Evolutionary conservation across 1,140 invertebrate genomes (phyloP), one percentile per base, ranked within the genome.

Genomic region (Tigriopus japonicus): DNA sequence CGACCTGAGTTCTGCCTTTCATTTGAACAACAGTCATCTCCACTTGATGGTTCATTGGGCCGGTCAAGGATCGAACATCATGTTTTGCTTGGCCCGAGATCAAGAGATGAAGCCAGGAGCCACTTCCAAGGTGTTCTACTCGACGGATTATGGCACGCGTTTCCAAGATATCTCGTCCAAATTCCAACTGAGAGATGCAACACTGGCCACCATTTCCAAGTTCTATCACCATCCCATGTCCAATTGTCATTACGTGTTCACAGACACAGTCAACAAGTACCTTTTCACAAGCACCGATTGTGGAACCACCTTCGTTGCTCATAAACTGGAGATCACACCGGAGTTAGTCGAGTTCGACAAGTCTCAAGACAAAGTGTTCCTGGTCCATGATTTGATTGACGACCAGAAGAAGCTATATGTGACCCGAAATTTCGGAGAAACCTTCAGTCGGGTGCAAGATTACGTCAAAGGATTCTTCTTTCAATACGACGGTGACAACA

Each of bases 401-500:
- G n/a, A 49, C 3, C 81, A 90, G 69, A 83, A 84, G 66, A 76
- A 81, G 59, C 73, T 91, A 9, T 91, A 83, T 68, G 80, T 82
- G 28, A 88, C 87, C 0, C 73, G 68, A 19, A 77, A 92, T 69
- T 81, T 81, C 74, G 86, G 85, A 0, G 69, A 71, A 45, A 79
- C 72, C 12, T 82, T 91, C 63, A 71, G 70, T 35, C 73, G 72
- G 54, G 74, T 85, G 45, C 78, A 85, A 63, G 74, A 77, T 52
- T 81, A 75, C 68, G 86, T 92, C 0, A 86, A 87, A 69, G 75
- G 81, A 0, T 85, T 85, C 68, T 80, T 76, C 66, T 86, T 83
- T 83, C 77, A 75, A 41, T 64, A 68, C 10, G 56, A 72, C 68
- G 63, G 54, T 66, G 71, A 62, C 66, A 68, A 67, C 70, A 66